Evolutionary conservation across 2,113 vertebrate species (phyloP).

Genomic region (Erythrocercus mccallii): DNA sequence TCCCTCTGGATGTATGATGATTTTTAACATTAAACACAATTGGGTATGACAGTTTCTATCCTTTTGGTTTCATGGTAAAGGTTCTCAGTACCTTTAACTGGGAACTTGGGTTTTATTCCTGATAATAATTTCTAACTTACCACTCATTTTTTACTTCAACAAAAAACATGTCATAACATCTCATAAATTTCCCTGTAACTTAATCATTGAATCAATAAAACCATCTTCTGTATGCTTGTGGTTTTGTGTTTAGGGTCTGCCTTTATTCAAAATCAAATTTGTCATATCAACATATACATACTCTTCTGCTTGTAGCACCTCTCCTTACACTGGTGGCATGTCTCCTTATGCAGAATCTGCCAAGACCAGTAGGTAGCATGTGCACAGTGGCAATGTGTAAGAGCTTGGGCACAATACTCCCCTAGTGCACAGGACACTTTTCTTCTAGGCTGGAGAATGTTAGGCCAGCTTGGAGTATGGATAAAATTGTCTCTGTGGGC

Average conservation of each 20-base stretch:
- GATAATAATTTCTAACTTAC: slow-evolving; percentile 15
- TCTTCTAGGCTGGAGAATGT: neutral
- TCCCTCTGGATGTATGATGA: slow-evolving; percentile 35
- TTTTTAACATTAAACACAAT: slow-evolving; percentile 62
- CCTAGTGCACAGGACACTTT: neutral
- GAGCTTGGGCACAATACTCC: neutral
- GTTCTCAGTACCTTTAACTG: neutral
- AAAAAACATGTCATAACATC: slow-evolving; percentile 29
- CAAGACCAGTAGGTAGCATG: neutral
- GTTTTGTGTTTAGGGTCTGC: neutral
- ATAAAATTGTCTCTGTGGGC: neutral
- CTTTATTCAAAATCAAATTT: neutral
- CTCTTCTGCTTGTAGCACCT: neutral
- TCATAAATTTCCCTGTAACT: slow-evolving; percentile 56
- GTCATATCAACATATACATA: neutral
- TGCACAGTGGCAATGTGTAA: neutral
- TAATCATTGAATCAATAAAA: slow-evolving; percentile 9
- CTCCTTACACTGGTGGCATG: neutral
- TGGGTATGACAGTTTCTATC: slow-evolving; percentile 10
- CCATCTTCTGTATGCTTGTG: neutral
- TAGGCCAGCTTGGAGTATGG: neutral
- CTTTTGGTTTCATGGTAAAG: neutral
- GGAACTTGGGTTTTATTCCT: neutral
- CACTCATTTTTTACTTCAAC: slow-evolving; percentile 1
- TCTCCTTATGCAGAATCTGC: neutral